A percentile compares a stretch with the other conserved stretches of the same genome.
phyloP scores from a whole-genome alignment of 2,113 vertebrate species.

The Thalassoma bifasciatum region DNA sequence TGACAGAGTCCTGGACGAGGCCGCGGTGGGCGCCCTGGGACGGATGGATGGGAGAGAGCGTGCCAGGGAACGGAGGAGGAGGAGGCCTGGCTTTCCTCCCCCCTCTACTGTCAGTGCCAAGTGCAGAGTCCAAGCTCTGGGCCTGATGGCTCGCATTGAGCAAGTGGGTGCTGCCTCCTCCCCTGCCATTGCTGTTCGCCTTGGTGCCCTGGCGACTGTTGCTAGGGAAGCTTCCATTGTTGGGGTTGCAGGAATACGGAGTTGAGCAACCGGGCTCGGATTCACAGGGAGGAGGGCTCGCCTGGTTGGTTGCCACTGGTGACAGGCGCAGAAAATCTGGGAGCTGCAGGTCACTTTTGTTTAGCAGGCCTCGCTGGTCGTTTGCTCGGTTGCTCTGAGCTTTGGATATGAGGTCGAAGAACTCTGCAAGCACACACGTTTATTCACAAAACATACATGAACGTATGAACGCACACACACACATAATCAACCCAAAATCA shows the following conservation, averaged over 20 bases:
- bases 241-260: constrained; percentile 72
- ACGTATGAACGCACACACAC: constrained; percentile 34
- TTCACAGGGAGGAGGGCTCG: constrained; percentile 40
- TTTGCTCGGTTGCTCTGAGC: constrained; percentile 98
- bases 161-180: constrained; percentile 58
- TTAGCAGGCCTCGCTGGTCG: constrained; percentile 98
- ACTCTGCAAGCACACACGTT: constrained; percentile 84
- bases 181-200: constrained; percentile 62
- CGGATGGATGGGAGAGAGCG: constrained; percentile 82
- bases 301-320: constrained; percentile 46
- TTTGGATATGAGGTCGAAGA: constrained; percentile 99
- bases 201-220: constrained; percentile 62
- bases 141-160: constrained; percentile 77
- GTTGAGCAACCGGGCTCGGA: constrained; percentile 80
- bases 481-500: constrained; percentile 17
- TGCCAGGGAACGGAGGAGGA: constrained; percentile 75
- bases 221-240: constrained; percentile 73
- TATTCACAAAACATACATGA: constrained; percentile 10
- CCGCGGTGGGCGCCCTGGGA: constrained; percentile 36
- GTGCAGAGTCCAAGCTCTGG: constrained; percentile 81
- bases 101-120: constrained; percentile 71
- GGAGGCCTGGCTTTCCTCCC: constrained; percentile 73
- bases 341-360: constrained; percentile 94
- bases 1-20: constrained; percentile 67
- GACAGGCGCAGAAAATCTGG: constrained; percentile 95